Evolutionary conservation across 2,797 vertebrate species (phyloP), one percentile per base, ranked within the genome.

Genomic region (Champsocephalus esox): DNA sequence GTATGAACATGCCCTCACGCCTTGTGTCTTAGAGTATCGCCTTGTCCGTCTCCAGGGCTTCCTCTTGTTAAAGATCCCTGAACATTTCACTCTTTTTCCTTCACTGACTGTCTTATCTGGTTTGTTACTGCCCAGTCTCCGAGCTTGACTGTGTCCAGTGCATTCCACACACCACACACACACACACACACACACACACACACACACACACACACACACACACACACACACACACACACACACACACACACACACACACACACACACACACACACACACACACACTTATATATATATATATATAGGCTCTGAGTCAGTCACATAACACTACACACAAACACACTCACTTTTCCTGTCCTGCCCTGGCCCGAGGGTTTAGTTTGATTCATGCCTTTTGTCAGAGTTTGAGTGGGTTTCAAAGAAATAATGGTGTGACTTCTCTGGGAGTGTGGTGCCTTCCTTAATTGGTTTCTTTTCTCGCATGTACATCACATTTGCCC

Each of bases 391-490:
- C 82, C 86, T 86, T 93, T 92, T 92, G 89, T 90, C 88, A 92
- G 85, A 90, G 81, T 91, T 92, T 89, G 87, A 91, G 89, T 89
- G 83, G 74, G 85, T 89, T 91, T 86, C 83, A 75, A 85, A 88
- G 84, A 92, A 92, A 92, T 91, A 92, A 92, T 92, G 79, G 89
- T 86, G 82, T 65, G 90, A 84, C 88, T 90, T 91, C 85, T 70
- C 74, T 73, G 82, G 73, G 74, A 90, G 81, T 87, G 86, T 79
- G 85, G 80, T 55, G 73, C 80, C 82, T 87, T 87, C 83, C 76
- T 85, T 93, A 93, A 94, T 94, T 94, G 92, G 88, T 80, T 83
- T 85, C 82, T 92, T 89, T 91, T 91, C 82, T 91, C 43, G 66
- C 88, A 87, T 92, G 88, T 88, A 89, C 89, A 88, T 91, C 85